These are phyloP conservation scores for Actinemys pallida DNA, from an alignment of 2,113 vertebrate genomes.

Conservation along the genomic window DNA sequence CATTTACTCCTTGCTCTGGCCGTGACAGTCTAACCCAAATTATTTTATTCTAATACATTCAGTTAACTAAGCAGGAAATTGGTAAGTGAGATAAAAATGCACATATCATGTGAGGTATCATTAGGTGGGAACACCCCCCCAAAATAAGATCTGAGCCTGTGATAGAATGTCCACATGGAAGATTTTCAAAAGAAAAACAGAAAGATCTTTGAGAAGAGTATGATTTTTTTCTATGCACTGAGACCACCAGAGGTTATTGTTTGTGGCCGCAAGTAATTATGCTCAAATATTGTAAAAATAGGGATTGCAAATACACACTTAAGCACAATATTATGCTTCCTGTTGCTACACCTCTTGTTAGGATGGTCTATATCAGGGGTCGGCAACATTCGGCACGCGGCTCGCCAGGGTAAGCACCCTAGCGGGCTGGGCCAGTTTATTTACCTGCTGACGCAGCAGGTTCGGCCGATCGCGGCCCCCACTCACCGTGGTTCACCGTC, in stretches of 20 bases:
- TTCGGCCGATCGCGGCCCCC: too few species aligned
- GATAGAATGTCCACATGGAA: not conserved
- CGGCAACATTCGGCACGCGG: too few species aligned
- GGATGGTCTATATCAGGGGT: not conserved
- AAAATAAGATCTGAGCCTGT: not conserved
- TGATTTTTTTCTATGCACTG: not conserved
- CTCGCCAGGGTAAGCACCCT: too few species aligned
- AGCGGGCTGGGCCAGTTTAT: too few species aligned
- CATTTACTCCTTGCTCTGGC: not conserved
- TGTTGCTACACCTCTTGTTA: too few species aligned
- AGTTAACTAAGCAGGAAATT: not conserved
- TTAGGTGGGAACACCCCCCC: not conserved
- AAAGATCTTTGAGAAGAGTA: not conserved
- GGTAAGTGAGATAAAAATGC: not conserved
- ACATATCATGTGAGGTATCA: not conserved
- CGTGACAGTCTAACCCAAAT: not conserved
- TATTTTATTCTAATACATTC: not conserved
- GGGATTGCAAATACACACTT: not conserved
- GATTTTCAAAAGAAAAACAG: not conserved
- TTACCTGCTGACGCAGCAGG: too few species aligned
- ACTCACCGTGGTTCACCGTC: too few species aligned
- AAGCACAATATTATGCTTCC: not conserved
- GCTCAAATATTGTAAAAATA: not conserved
- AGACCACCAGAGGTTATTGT: rapidly evolving
- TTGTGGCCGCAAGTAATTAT: not conserved